Base-by-base conservation (phyloP, 92 coral and sea anemone genomes). In the Desmophyllum pertusum region DNA sequence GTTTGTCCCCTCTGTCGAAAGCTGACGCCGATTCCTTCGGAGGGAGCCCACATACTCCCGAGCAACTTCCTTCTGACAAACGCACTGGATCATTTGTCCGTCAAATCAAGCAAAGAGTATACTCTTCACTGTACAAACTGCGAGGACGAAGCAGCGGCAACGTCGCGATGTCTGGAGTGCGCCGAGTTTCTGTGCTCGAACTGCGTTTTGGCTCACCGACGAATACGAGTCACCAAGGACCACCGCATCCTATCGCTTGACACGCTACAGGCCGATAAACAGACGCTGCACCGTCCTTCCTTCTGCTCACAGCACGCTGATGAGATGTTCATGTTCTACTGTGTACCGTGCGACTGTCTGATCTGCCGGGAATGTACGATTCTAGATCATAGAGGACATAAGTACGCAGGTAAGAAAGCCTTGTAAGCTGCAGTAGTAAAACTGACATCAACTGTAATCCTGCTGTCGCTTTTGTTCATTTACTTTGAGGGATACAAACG, bases 351-450 rank as follows among this genome's bases (percentile, higher is more conserved):
- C 31, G 98, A 94, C 29, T 55, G 95, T 25, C 79, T 94, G 50
- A 94, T 94, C 74, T 94, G 98, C 76, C 95, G 98, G 5, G 98
- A 94, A 83, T 94, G 98, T 65, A 94, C 98, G 8, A 94, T 94
- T 69, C 81, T 94, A 81, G 91, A 94, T 73, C 98, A 94, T 41
- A 93, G 98, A 14, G 98, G 98, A 43, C 98, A 94, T 30, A 94
- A 91, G 81, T 94, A 94, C 30, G 89, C 98, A 71, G 98, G 98
- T 94, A 87, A 52, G 89, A 18, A 42, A 68, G 42, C 7, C 41
- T 67, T 57, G 63, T n/a, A 23, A n/a, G 31, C 63, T 57, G 7
- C 6, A 57, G 8, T n/a, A n/a, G n/a, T n/a, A n/a, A n/a, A n/a
- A n/a, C n/a, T n/a, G n/a, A n/a, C n/a, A n/a, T n/a, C n/a, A n/a